phyloP scores from a whole-genome alignment of 2,888 invertebrate species.

The Drosophila subsilvestris region DNA sequence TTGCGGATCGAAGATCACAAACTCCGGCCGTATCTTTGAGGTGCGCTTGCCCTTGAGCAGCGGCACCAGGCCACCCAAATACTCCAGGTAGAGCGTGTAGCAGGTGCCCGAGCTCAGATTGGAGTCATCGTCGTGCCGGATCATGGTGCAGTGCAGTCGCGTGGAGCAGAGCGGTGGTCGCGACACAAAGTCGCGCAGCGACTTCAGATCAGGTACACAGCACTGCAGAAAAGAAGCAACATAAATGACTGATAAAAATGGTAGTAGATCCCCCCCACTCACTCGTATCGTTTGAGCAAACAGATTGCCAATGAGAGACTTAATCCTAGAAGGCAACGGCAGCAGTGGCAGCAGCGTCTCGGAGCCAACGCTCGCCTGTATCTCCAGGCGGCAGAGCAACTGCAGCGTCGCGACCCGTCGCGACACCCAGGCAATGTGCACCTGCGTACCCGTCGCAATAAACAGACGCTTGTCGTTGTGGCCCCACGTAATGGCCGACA shows the following conservation, averaged over 20 bases:
- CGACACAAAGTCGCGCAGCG: constrained; percentile 96
- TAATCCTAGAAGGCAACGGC: constrained; percentile 94
- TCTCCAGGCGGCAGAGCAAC: constrained; percentile 92
- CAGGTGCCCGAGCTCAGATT: constrained; percentile 89
- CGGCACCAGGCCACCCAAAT: constrained; percentile 97
- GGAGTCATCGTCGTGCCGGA: constrained; percentile 94
- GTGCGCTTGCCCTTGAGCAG: constrained; percentile 97
- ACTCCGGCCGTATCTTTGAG: constrained; percentile 98
- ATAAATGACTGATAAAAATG: not conserved
- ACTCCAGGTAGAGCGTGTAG: constrained; percentile 96
- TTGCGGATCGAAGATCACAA: constrained; percentile 98
- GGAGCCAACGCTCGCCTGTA: constrained; percentile 89
- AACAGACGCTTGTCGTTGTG: constrained; percentile 98
- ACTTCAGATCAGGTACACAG: constrained; percentile 95
- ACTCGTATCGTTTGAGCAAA: constrained; percentile 97
- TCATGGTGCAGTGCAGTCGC: constrained; percentile 98
- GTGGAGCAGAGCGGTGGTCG: constrained; percentile 93
- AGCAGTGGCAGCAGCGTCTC: constrained; percentile 91
- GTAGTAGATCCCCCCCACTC: constrained; percentile 68
- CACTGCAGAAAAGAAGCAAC: constrained; percentile 87
- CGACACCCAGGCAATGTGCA: constrained; percentile 97
- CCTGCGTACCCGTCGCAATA: constrained; percentile 95
- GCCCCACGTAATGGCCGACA: constrained; percentile 98
- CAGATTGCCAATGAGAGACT: constrained; percentile 92
- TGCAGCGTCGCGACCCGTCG: constrained; percentile 95